These are phyloP conservation scores for Halictus rubicundus DNA, from an alignment of 1,140 invertebrate species.

Conservation along the genomic window DNA sequence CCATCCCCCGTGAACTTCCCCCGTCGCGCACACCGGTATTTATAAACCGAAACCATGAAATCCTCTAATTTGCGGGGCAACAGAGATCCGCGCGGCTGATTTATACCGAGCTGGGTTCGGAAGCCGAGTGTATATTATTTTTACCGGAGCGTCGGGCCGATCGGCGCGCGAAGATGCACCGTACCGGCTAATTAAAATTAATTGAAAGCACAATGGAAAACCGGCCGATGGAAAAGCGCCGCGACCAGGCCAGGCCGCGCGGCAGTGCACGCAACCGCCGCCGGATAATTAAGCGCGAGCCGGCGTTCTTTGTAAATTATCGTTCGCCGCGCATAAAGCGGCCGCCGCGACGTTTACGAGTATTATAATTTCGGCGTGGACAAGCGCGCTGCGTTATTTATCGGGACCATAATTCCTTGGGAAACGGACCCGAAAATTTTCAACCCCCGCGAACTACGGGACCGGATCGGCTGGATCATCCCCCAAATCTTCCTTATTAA, in stretches of 20 bases:
- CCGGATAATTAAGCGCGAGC: constrained; percentile 40
- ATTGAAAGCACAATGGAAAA: constrained; percentile 45
- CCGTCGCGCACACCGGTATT: neutral
- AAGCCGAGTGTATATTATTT: neutral
- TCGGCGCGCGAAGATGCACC: constrained; percentile 30
- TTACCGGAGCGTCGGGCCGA: neutral
- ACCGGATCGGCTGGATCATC: neutral
- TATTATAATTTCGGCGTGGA: constrained; percentile 41
- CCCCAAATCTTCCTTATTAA: too few species aligned
- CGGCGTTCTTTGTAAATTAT: constrained; percentile 48
- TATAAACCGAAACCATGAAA: constrained; percentile 7
- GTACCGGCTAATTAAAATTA: constrained; percentile 16
- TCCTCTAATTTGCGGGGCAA: neutral
- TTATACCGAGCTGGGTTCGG: neutral
- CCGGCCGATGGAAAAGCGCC: constrained; percentile 16
- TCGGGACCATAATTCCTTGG: constrained; percentile 30
- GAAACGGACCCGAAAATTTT: constrained; percentile 1
- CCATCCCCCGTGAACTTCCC: neutral
- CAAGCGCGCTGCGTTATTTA: constrained; percentile 19
- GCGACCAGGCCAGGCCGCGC: too few species aligned
- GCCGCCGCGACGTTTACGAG: constrained; percentile 22
- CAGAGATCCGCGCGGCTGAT: neutral
- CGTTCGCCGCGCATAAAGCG: constrained; percentile 19
- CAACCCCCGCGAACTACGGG: neutral
- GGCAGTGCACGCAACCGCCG: neutral